Evolutionary conservation across 2,113 vertebrate genomes (phyloP), one percentile per base, ranked within the genome.

Genomic region (Nibea coibor): DNA sequence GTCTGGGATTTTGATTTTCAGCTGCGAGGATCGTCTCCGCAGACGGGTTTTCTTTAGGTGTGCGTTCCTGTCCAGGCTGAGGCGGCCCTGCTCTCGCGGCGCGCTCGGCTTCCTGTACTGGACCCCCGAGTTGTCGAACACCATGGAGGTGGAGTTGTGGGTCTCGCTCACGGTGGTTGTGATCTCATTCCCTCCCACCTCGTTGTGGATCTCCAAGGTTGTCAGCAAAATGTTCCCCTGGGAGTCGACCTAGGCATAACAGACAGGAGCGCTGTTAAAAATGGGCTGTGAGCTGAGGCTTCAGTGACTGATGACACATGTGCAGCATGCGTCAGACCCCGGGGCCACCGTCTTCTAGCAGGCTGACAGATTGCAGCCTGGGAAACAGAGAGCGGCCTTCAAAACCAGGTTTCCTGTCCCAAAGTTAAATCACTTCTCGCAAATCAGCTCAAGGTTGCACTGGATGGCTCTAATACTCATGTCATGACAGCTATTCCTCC

Each of bases 1-100:
- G 92, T 99, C 97, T 0, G 98, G 98, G 91, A 99, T 99, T 95
- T 99, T 99, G 83, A 99, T 98, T 90, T 97, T 98, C 81, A 99
- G 94, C 91, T 99, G 98, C 0, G 98, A 99, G 31, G 97, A 98
- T 80, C 97, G 95, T 85, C 98, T 96, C 89, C 94, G 95, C 92
- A 99, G 96, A 26, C 96, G 96, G 20, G 95, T 93, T 89, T 97
- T 97, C 94, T 95, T 98, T 51, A 88, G 80, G 19, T 96, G 96
- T 14, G 94, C 62, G 75, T 94, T 94, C 90, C 96, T 94, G 87
- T 97, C 97, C 90, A 95, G 86, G 4, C 95, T 89, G 71, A 91
- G 96, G 24, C 95, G 95, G 15, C 93, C 94, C 3, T 93, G 78
- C 72, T 95, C 96, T 58, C 94, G 95, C 24, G 94, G 87, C 45